These are phyloP conservation scores for Auanema sp. DNA, from an alignment of 2,888 invertebrate genomes.

Conservation along the genomic window DNA sequence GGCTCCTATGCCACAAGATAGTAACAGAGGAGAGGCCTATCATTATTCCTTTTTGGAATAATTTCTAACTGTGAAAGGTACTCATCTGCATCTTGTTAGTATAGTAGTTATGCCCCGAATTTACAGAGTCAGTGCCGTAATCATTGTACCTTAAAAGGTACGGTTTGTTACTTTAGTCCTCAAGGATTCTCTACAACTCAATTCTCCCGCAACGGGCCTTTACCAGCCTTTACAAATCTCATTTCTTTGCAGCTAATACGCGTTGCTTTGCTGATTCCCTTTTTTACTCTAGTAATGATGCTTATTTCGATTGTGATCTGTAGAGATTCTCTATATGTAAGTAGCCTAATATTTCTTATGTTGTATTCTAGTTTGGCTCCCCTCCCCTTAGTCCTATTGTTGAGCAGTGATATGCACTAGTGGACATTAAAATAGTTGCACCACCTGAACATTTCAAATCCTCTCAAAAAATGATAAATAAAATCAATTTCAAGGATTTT, in stretches of 20 bases:
- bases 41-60: constrained; percentile 49
- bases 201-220: constrained; percentile 17
- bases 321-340: constrained; percentile 18
- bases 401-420: constrained; percentile 16
- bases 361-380: constrained; percentile 8
- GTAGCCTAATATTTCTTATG: background rate
- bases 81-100: background rate
- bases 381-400: constrained; percentile 1
- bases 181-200: constrained; percentile 18
- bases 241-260: constrained; percentile 16
- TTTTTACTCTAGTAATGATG: constrained; percentile 13
- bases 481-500: too few relatives aligned
- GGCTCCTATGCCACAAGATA: constrained; percentile 13
- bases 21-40: constrained; percentile 27
- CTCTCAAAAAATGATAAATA: too few relatives aligned
- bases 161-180: constrained; percentile 20
- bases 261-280: constrained; percentile 16
- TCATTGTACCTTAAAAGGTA: constrained; percentile 8
- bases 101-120: too few relatives aligned
- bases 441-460: too few relatives aligned
- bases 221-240: constrained; percentile 21
- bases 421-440: background rate
- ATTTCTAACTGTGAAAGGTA: constrained; percentile 4
- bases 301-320: constrained; percentile 11
- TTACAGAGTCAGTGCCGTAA: background rate